These are phyloP conservation scores for Charaxes varanes DNA, from an alignment of 1,140 invertebrate genomes.

Conservation along the genomic window DNA sequence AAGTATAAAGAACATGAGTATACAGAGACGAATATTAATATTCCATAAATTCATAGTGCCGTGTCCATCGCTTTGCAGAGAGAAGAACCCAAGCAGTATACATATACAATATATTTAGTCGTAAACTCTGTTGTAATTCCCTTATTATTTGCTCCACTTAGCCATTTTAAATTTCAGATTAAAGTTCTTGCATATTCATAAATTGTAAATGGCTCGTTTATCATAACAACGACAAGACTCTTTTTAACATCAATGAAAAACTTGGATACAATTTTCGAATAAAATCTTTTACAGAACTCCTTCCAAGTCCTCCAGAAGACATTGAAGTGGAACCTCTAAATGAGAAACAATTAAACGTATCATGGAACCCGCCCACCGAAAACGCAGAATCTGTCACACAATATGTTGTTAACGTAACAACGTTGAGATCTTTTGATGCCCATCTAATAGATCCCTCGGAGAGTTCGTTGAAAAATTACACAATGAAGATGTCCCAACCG, in stretches of 20 bases:
- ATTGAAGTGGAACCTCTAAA: slow-evolving; percentile 82
- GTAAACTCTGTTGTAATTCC: too few relatives aligned
- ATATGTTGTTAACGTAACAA: slow-evolving; percentile 83
- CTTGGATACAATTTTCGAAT: not conserved
- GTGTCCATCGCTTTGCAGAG: too few relatives aligned
- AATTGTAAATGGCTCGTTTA: too few relatives aligned
- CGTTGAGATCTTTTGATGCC: slow-evolving; percentile 79
- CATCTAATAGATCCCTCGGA: slow-evolving; percentile 69
- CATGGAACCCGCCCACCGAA: slow-evolving; percentile 79
- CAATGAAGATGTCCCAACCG: slow-evolving; percentile 31
- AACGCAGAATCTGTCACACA: slow-evolving; percentile 79
- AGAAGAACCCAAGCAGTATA: too few relatives aligned
- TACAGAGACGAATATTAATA: not conserved
- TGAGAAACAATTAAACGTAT: slow-evolving; percentile 80
- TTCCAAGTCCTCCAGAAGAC: slow-evolving; percentile 82
- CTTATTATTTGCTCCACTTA: too few relatives aligned
- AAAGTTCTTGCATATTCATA: too few relatives aligned
- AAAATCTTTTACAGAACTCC: slow-evolving; percentile 73
- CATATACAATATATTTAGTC: too few relatives aligned
- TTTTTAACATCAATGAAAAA: too few relatives aligned
- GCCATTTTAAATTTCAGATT: too few relatives aligned
- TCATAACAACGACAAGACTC: too few relatives aligned
- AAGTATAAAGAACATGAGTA: slow-evolving; percentile 33
- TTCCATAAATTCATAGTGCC: too few relatives aligned
- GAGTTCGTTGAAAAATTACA: slow-evolving; percentile 42